These are phyloP conservation scores for Drepana arcuata DNA, from an alignment of 1,140 invertebrate species.

Conservation along the genomic window DNA sequence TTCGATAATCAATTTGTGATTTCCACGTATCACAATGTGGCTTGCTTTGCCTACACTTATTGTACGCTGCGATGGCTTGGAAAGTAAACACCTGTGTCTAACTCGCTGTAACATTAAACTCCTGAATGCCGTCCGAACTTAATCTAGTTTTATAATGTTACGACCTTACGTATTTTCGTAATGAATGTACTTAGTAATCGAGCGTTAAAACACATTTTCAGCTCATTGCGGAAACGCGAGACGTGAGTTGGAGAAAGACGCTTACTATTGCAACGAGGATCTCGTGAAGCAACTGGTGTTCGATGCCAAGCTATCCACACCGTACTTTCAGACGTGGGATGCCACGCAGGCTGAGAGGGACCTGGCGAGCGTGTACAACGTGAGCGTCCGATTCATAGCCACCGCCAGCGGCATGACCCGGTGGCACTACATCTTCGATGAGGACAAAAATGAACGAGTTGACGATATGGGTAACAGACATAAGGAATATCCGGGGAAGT, in stretches of 20 bases:
- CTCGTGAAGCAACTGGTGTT: constrained; percentile 88
- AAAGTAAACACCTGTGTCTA: too few relatives aligned
- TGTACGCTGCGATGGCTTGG: too few relatives aligned
- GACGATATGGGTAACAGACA: constrained; percentile 32
- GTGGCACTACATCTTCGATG: constrained; percentile 82
- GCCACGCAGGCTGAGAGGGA: constrained; percentile 67
- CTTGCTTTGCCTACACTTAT: too few relatives aligned
- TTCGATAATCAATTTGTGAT: too few relatives aligned
- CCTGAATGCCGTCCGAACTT: too few relatives aligned
- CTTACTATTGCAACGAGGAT: constrained; percentile 89
- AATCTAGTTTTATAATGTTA: too few relatives aligned
- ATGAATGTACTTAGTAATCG: too few relatives aligned
- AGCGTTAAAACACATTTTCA: constrained; percentile 25
- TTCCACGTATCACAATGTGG: too few relatives aligned
- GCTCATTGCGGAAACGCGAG: constrained; percentile 77
- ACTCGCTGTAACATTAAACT: too few relatives aligned
- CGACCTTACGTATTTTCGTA: too few relatives aligned
- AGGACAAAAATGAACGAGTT: constrained; percentile 59
- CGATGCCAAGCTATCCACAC: constrained; percentile 87
- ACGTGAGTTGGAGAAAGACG: constrained; percentile 73
- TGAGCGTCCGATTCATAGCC: constrained; percentile 84
- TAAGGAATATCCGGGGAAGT: constrained; percentile 40
- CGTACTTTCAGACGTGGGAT: constrained; percentile 77
- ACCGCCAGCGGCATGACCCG: constrained; percentile 91
- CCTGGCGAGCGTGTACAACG: constrained; percentile 77